Base-by-base conservation (phyloP, 2,888 invertebrate genomes). In the Entomobrya multifasciata region DNA sequence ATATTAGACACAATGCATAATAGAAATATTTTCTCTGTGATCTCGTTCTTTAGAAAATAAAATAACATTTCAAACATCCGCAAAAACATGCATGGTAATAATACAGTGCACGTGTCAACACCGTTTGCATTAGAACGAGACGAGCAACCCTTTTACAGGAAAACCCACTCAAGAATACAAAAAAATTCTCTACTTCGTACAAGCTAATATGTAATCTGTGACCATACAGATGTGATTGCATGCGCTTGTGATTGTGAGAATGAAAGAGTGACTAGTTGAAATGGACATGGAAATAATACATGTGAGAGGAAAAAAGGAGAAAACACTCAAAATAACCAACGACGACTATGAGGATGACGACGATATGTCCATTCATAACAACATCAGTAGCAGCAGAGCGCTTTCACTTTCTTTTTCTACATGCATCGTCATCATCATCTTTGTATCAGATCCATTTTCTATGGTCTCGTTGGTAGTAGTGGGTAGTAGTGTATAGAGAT, bases 161-260 rank as follows among this genome's bases (percentile, higher is more conserved):
- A 57, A 84, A 84, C 78, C 84, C 84, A 84, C 84, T 84, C 84
- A 84, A 82, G 27, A 4, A 70, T n/a, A n/a, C n/a, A n/a, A n/a
- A 70, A 44, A 55, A 70, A 78, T 41, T 76, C 11, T 27, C 49
- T 57, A 5, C n/a, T n/a, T 5, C 11, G 47, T 47, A n/a, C 2
- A 5, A 62, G 17, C 30, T 15, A 62, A 27, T n/a, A 57, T n/a
- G n/a, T n/a, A n/a, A n/a, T n/a, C n/a, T n/a, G n/a, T n/a, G n/a
- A n/a, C n/a, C n/a, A n/a, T n/a, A n/a, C n/a, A n/a, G n/a, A n/a
- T n/a, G n/a, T n/a, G n/a, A n/a, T n/a, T n/a, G n/a, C n/a, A n/a
- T n/a, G n/a, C n/a, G n/a, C 57, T 49, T 11, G 4, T 52, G 52
- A n/a, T 27, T 74, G 22, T 36, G 22, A 13, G 13, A 52, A 1